Percentiles rank a stretch among this genome's conserved stretches.
Evolutionary conservation across 2,888 invertebrate species (phyloP).

Genomic region (Ormyrus thymus): DNA sequence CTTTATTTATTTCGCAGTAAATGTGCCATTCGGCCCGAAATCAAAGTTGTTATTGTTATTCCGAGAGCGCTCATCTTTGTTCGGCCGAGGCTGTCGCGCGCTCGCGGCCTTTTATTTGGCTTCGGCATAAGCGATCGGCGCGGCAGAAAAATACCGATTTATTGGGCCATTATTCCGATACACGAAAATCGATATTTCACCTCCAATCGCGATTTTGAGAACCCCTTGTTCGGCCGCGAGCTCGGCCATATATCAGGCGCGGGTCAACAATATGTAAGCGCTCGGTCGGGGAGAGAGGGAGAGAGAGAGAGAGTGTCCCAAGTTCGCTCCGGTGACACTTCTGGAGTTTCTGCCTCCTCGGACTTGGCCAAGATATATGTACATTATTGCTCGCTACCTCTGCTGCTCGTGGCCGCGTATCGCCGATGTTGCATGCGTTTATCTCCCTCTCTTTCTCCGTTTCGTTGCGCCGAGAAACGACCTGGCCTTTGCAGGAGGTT

Average conservation of each 20-base stretch:
- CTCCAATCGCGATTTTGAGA: slow-evolving; percentile 63
- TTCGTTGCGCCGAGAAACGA: slow-evolving; percentile 53
- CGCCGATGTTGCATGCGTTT: slow-evolving; percentile 33
- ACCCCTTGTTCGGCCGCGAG: slow-evolving; percentile 64
- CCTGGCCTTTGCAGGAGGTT: slow-evolving; percentile 61
- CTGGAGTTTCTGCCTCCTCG: slow-evolving; percentile 71
- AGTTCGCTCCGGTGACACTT: slow-evolving; percentile 72
- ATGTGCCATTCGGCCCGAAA: neutral
- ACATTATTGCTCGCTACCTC: slow-evolving; percentile 46
- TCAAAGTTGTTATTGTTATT: slow-evolving; percentile 32
- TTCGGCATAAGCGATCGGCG: slow-evolving; percentile 33
- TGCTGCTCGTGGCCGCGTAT: slow-evolving; percentile 34
- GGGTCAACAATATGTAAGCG: slow-evolving; percentile 73
- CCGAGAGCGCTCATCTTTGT: slow-evolving; percentile 19
- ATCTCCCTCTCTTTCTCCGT: slow-evolving; percentile 20
- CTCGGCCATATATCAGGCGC: slow-evolving; percentile 68
- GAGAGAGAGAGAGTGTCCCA: slow-evolving; percentile 61
- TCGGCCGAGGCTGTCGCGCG: slow-evolving; percentile 28
- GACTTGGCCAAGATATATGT: slow-evolving; percentile 65
- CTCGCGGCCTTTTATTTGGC: slow-evolving; percentile 24
- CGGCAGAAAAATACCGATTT: slow-evolving; percentile 48
- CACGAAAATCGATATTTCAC: slow-evolving; percentile 56
- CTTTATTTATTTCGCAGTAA: slow-evolving; percentile 7
- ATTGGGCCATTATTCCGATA: slow-evolving; percentile 51
- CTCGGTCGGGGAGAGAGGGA: slow-evolving; percentile 55